phyloP scores from a whole-genome alignment of 35 echinoderm and acorn worm species.

The Ptychodera flava region DNA sequence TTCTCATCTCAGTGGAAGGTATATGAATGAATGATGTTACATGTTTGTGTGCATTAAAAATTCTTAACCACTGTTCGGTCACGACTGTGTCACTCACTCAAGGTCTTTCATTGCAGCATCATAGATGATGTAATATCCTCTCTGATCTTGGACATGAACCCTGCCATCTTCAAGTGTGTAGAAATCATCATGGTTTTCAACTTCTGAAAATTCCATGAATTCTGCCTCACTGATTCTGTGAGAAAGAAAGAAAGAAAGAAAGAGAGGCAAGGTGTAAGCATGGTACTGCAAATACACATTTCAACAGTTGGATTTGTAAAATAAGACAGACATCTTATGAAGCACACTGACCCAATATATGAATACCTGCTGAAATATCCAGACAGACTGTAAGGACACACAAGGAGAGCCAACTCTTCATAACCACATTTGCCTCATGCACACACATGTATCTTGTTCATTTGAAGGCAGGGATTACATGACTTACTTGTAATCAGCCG shows the following conservation, averaged over 20 bases:
- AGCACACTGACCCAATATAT: too few species aligned
- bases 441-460: too few species aligned
- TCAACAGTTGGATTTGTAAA: not conserved
- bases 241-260: not conserved
- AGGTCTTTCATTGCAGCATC: slow-evolving; percentile 71
- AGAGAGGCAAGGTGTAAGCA: not conserved
- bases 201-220: slow-evolving; percentile 96
- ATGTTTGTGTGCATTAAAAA: not conserved
- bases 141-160: slow-evolving; percentile 95
- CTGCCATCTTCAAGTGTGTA: slow-evolving; percentile 89
- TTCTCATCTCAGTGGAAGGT: too few species aligned
- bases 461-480: too few species aligned
- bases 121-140: slow-evolving; percentile 93
- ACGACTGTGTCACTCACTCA: slow-evolving; percentile 85
- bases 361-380: too few species aligned
- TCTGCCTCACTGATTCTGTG: slow-evolving; percentile 71
- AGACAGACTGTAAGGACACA: too few species aligned
- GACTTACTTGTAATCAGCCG: slow-evolving; percentile 98
- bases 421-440: too few species aligned
- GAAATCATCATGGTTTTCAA: slow-evolving; percentile 99
- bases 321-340: too few species aligned
- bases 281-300: not conserved
- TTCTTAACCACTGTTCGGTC: too few species aligned
- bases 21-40: too few species aligned
- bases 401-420: too few species aligned